Conservation (phyloP, 2,113 vertebrate genomes). For the Paraplagusia blochii region DNA sequence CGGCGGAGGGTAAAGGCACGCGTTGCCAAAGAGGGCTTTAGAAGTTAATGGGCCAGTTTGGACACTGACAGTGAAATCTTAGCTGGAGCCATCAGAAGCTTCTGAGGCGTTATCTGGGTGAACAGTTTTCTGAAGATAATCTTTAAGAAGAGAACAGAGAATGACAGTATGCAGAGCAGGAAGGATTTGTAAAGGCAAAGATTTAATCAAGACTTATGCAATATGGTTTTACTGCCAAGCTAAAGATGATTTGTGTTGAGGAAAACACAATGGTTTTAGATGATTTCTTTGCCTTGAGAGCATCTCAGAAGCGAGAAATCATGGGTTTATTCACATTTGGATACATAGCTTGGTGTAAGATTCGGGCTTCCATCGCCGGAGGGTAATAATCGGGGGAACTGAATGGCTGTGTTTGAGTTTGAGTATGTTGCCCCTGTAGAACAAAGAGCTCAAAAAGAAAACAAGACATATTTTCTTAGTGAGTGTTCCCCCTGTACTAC, state of each 20-base stretch:
- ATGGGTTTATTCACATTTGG: conserved; percentile 35
- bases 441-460: conserved; percentile 50
- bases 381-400: conserved; percentile 48
- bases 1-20: conserved; percentile 60
- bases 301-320: conserved; percentile 36
- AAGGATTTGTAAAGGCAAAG: conserved; percentile 63
- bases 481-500: conserved; percentile 28
- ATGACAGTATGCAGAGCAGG: conserved; percentile 67
- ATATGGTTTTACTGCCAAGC: conserved; percentile 66
- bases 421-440: conserved; percentile 42
- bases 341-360: conserved; percentile 26
- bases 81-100: conserved; percentile 58
- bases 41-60: conserved; percentile 73
- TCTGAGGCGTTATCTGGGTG: conserved; percentile 67
- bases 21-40: conserved; percentile 72
- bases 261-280: conserved; percentile 46
- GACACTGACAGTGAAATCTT: conserved; percentile 72
- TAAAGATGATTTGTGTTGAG: conserved; percentile 67
- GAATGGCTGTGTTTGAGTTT: conserved; percentile 36
- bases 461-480: conserved; percentile 44
- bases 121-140: conserved; percentile 68
- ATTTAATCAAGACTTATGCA: conserved; percentile 67
- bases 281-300: conserved; percentile 48
- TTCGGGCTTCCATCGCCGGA: conserved; percentile 11
- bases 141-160: conserved; percentile 60